These are phyloP conservation scores for Parotocinclus haroldoi DNA, from an alignment of 2,797 vertebrate species.

Conservation along the genomic window DNA sequence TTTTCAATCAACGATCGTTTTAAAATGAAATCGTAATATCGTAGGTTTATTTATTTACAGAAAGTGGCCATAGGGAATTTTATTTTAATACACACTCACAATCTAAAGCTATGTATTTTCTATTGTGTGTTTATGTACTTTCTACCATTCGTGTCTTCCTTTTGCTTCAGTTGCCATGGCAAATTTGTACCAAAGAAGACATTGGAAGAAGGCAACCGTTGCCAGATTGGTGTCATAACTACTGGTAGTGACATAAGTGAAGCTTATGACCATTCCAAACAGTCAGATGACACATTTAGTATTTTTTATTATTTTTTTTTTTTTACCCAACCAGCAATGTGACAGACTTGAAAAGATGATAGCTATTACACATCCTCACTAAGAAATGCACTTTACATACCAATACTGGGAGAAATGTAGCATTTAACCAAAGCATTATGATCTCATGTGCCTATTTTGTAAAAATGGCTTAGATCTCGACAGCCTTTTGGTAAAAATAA, in stretches of 20 bases:
- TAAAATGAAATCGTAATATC: conserved; percentile 61
- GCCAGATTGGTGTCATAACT: conserved; percentile 34
- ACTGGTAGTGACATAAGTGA: conserved; percentile 27
- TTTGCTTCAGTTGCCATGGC: conserved; percentile 42
- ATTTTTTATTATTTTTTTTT: too few relatives aligned
- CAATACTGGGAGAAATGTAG: conserved; percentile 72
- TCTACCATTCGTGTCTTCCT: conserved; percentile 68
- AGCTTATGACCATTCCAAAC: conserved; percentile 22
- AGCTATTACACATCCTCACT: conserved; percentile 63
- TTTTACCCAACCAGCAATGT: conserved; percentile 62
- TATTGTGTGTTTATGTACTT: conserved; percentile 54
- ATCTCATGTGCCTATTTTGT: conserved; percentile 54
- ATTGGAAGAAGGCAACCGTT: conserved; percentile 47
- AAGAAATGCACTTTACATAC: conserved; percentile 81
- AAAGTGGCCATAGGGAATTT: conserved; percentile 52
- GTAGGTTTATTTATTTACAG: conserved; percentile 65
- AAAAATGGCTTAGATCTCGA: conserved; percentile 22
- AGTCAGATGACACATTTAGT: conserved; percentile 22
- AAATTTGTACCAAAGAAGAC: conserved; percentile 56
- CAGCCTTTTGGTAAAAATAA: conserved; percentile 33
- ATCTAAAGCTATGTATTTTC: conserved; percentile 67
- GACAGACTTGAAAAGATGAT: conserved; percentile 64
- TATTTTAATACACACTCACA: conserved; percentile 64
- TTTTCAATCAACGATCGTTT: conserved; percentile 18
- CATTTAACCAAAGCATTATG: conserved; percentile 78